phyloP scores from a whole-genome alignment of 2,797 vertebrate genomes.

The Cheirogaleus major region DNA sequence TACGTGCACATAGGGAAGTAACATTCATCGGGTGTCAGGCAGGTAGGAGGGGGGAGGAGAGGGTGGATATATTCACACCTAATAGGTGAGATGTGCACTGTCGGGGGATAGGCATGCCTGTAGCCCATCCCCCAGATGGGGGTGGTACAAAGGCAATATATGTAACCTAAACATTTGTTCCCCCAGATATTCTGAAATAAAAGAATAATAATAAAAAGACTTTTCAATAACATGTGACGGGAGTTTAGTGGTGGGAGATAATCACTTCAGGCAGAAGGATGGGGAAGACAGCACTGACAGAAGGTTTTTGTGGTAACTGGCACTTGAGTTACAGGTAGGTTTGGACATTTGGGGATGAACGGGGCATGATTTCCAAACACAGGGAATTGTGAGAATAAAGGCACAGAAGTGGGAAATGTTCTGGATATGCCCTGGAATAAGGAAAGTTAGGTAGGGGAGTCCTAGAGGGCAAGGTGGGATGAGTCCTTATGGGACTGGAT shows the following conservation, averaged over 20 bases:
- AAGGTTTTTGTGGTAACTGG: not conserved
- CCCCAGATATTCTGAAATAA: too few relatives aligned
- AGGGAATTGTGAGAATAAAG: not conserved
- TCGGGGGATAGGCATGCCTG: too few relatives aligned
- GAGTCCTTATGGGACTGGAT: not conserved
- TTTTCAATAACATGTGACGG: not conserved
- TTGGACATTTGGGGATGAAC: not conserved
- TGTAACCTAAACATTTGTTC: too few relatives aligned
- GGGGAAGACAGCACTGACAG: not conserved
- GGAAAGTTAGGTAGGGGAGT: not conserved
- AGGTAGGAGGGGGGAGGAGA: too few relatives aligned
- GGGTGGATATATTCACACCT: too few relatives aligned
- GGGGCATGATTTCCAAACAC: not conserved
- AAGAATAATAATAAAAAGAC: too few relatives aligned
- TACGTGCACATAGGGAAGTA: too few relatives aligned
- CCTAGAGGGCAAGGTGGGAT: not conserved
- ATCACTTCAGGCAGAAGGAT: not conserved
- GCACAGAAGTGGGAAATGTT: not conserved
- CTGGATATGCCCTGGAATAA: not conserved
- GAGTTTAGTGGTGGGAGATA: not conserved
- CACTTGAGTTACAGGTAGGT: not conserved
- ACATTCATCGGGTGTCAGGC: too few relatives aligned
- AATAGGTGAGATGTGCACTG: too few relatives aligned
- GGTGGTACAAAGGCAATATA: too few relatives aligned
- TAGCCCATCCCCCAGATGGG: too few relatives aligned